Percentiles rank a stretch among this genome's conserved stretches.
These are phyloP conservation scores for Ophioninae sp. DNA, from an alignment of 2,888 invertebrate genomes.

Conservation along the genomic window DNA sequence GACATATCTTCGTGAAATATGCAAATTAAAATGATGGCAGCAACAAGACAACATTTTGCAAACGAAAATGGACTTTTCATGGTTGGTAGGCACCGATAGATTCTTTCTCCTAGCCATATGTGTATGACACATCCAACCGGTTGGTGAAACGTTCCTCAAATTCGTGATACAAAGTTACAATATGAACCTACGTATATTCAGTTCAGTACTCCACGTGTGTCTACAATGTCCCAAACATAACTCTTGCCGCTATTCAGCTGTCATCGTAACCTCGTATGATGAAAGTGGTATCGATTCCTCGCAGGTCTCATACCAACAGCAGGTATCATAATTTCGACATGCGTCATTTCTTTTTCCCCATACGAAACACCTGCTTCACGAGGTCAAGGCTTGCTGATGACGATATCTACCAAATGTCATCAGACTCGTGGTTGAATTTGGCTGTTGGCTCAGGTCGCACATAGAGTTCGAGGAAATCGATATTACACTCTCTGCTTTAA, in stretches of 20 bases:
- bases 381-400: not conserved
- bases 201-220: not conserved
- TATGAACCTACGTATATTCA: not conserved
- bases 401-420: conserved; percentile 31
- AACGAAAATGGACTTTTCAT: too few species aligned
- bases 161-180: too few species aligned
- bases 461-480: conserved; percentile 40
- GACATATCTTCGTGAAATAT: too few species aligned
- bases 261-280: not conserved
- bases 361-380: not conserved
- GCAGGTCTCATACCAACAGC: not conserved
- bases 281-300: not conserved
- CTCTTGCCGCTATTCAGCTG: not conserved
- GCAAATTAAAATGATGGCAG: too few species aligned
- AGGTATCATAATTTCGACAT: not conserved
- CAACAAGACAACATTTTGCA: too few species aligned
- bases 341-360: not conserved
- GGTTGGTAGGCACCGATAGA: too few species aligned
- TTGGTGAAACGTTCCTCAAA: too few species aligned
- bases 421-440: conserved; percentile 21
- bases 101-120: too few species aligned
- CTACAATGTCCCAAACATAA: not conserved
- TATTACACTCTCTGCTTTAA: conserved; percentile 32
- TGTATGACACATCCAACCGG: too few species aligned
- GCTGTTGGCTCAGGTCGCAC: conserved; percentile 49